A percentile compares a stretch with the other conserved stretches of the same genome.
These are phyloP conservation scores for Nothobranchius furzeri DNA, from an alignment of 2,113 vertebrate genomes.

Conservation along the genomic window DNA sequence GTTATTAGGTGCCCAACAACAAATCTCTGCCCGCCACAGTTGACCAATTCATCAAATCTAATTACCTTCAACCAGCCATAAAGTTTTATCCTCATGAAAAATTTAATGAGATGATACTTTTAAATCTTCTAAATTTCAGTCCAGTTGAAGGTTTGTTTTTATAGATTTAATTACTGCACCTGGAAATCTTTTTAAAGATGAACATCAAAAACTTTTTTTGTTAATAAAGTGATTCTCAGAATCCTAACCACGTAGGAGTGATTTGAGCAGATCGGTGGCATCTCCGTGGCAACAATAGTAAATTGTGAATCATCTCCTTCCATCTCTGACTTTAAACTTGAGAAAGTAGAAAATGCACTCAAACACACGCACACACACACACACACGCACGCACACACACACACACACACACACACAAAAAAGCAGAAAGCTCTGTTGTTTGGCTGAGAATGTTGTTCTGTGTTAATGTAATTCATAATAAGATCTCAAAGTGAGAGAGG, in stretches of 20 bases:
- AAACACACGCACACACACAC: no score
- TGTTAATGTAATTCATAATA: constrained; percentile 2
- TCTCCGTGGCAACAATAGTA: background rate
- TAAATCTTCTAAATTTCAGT: no score
- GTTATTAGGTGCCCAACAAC: no score
- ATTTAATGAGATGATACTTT: no score
- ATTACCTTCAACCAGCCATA: no score
- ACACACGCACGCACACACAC: no score
- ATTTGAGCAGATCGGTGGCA: background rate
- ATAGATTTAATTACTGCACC: background rate
- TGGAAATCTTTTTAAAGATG: background rate
- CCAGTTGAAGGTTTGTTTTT: no score
- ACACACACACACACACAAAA: background rate
- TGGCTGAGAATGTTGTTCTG: background rate
- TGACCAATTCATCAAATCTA: no score
- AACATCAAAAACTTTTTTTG: background rate
- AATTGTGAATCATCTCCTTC: background rate
- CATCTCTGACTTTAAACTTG: background rate
- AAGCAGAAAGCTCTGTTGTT: background rate
- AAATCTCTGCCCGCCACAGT: no score
- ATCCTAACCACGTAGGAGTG: background rate
- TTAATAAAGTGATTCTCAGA: background rate
- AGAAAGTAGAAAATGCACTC: background rate
- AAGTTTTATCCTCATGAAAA: no score
- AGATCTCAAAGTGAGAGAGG: background rate